Base-by-base conservation (phyloP, 2,888 invertebrate genomes). In the Oscheius sp. region DNA sequence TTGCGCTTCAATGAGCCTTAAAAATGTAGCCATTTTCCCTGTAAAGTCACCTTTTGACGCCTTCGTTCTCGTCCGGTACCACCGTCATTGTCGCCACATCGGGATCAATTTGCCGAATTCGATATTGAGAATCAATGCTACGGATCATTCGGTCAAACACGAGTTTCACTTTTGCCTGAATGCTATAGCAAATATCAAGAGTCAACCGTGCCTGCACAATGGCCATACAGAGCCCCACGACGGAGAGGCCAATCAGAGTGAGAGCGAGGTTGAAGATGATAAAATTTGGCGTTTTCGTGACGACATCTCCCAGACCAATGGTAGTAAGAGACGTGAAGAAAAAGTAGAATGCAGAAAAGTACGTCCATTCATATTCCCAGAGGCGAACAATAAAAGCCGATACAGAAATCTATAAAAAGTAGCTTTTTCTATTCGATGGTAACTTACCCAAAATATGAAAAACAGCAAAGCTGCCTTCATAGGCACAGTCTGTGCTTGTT, bases 361-460 rank as follows among this genome's bases (percentile, higher is more conserved):
- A 84, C 1, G 83, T 79, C 84, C 84, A 84, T 73, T 83, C 83
- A 48, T 79, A 80, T 73, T 84, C 84, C 84, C 84, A 84, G 13
- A 84, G 50, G 47, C 80, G 53, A 70, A 68, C 63, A 70, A 74
- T 70, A 13, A 63, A 53, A 55, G 74, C 82, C 66, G 68, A 81
- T 79, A 32, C 80, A 73, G 70, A 80, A 79, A 11, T 80, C 84
- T 29, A 80, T 79, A 33, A 83, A 0, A 42, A 21, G 21, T 21
- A 21, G 21, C 21, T 21, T 21, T 21, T 33, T 29, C 32, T 10
- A 33, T 60, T 33, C 5, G 21, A 21, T 21, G 21, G 21, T 10
- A 74, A 73, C 76, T 73, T 47, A 84, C 73, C 84, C 84, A 84
- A 13, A 83, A 62, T 47, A 84, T 73, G 70, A 84, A 84, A 74